phyloP scores from a whole-genome alignment of 2,113 vertebrate species.

The Hyperoodon ampullatus region DNA sequence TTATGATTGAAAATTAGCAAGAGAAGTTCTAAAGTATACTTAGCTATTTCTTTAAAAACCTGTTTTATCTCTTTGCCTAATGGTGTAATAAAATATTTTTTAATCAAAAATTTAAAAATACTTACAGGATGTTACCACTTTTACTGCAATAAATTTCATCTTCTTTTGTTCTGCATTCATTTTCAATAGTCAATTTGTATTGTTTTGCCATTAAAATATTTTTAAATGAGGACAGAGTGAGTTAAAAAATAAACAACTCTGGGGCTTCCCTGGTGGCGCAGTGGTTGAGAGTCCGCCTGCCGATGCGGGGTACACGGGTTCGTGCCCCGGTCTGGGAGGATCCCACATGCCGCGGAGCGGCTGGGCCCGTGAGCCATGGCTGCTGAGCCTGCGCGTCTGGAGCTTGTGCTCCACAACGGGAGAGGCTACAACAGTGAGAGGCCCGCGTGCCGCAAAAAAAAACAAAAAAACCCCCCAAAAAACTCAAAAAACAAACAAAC shows the following conservation, averaged over 20 bases:
- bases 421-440: no score
- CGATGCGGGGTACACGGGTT: no score
- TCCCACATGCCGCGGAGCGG: no score
- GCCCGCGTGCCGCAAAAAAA: no score
- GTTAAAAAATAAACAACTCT: background rate
- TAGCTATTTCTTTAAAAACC: background rate
- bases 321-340: no score
- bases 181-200: background rate
- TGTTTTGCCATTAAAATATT: conserved; percentile 1
- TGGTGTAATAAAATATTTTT: background rate
- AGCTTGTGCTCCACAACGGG: no score
- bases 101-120: background rate
- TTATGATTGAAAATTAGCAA: background rate
- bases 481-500: no score
- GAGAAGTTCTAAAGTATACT: background rate
- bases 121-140: background rate
- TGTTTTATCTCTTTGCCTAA: background rate
- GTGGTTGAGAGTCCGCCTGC: no score
- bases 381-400: no score
- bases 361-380: no score
- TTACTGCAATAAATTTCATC: background rate
- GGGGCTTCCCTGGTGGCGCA: no score
- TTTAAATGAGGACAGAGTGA: background rate
- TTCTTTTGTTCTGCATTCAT: background rate
- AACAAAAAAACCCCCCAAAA: no score